Evolutionary conservation across 2,888 invertebrate species (phyloP).

Genomic region (Choristoneura rosaceana): DNA sequence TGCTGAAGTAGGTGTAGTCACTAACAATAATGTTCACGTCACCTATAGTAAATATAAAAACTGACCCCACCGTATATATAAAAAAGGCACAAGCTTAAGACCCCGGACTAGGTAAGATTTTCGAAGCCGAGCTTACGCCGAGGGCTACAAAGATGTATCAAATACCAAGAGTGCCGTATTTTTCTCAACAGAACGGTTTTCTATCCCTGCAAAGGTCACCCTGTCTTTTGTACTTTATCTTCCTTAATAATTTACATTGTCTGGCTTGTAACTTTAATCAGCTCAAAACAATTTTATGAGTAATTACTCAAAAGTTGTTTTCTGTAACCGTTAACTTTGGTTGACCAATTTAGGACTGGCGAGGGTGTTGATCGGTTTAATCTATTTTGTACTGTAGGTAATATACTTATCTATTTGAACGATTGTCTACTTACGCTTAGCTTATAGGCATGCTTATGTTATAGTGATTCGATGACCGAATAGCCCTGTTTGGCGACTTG

Average conservation of each 20-base stretch:
- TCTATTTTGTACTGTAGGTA: not conserved
- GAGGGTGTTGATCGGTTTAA: not conserved
- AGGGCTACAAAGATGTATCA: not conserved
- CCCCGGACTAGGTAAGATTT: not conserved
- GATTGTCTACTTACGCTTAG: not conserved
- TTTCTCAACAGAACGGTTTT: not conserved
- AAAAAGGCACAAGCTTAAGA: not conserved
- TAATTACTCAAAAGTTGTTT: not conserved
- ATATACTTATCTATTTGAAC: not conserved
- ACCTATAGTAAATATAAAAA: not conserved
- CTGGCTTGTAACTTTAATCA: constrained; percentile 14
- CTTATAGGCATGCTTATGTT: not conserved
- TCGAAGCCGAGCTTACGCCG: not conserved
- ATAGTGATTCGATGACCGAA: no score
- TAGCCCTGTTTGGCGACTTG: not conserved
- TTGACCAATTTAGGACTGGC: not conserved
- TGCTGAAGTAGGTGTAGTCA: no score
- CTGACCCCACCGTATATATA: not conserved
- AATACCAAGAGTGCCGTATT: constrained; percentile 4
- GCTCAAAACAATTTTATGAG: constrained; percentile 10
- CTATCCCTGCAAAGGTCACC: not conserved
- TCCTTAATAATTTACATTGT: constrained; percentile 7
- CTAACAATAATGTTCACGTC: not conserved
- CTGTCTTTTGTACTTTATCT: constrained; percentile 2
- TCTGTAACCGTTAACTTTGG: not conserved